Base-by-base conservation (phyloP, 2,113 vertebrate species). In the Hypocryptadius cinnamomeus region DNA sequence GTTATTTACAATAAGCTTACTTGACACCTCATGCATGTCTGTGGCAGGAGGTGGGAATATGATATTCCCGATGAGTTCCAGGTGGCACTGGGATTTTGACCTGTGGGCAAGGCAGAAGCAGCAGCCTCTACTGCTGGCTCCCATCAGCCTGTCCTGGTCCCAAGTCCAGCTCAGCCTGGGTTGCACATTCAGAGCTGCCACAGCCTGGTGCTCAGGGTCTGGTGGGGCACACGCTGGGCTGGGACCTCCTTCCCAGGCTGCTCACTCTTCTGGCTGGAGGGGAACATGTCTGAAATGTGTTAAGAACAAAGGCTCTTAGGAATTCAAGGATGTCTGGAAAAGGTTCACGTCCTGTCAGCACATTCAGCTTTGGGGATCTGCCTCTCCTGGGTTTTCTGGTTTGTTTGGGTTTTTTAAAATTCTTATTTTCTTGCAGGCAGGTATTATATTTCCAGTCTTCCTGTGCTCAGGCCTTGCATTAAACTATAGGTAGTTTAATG, bases 301-400 rank as follows among this genome's bases (percentile, higher is more conserved):
- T 53, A 42, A 51, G 87, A 33, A 51, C 82, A 85, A 80, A 51
- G 24, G 1, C 42, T 28, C 9, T 39, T n/a, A 53, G 83, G 80
- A 94, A 53, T 96, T 92, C 54, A 39, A n/a, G 79, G 79, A 59
- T 56, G 77, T 45, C 64, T 87, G 87, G 92, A 74, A 84, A 65
- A 82, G 44, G 12, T 92, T 90, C 70, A 47, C 22, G 42, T 82
- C 72, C 47, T 82, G 56, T 86, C 71, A 86, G 59, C 64, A 44
- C 40, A 37, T 69, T 86, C 9, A 31, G 59, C 71, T 82, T 69
- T 50, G 39, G n/a, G 45, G 28, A 66, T 69, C 19, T 70, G 42
- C 40, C 60, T 79, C 51, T 78, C 40, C 37, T 61, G 80, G 23
- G 28, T 42, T 91, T 81, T 81, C 23, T 81, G 39, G 15, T 77